A percentile compares a stretch with the other conserved stretches of the same genome.
Conservation (phyloP, 2,797 vertebrate genomes). For the Takifugu ocellatus region DNA sequence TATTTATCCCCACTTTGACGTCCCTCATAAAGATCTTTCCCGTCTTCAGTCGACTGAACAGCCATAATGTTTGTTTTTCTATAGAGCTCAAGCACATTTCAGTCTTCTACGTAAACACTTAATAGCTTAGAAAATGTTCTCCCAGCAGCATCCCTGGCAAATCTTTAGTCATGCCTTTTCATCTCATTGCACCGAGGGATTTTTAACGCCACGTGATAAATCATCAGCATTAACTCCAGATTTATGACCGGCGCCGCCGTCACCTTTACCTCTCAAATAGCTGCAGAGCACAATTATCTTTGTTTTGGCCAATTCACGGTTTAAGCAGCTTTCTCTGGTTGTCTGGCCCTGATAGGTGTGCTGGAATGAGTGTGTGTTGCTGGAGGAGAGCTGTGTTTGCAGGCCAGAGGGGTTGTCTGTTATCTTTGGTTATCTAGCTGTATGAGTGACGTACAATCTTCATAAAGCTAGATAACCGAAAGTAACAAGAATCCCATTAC, state of each 20-base stretch:
- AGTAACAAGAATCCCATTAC: constrained; percentile 93
- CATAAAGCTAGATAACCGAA: constrained; percentile 93
- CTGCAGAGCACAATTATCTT: constrained; percentile 30
- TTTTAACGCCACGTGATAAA: constrained; percentile 54
- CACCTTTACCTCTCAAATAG: constrained; percentile 38
- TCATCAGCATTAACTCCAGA: constrained; percentile 46
- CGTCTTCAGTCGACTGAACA: constrained; percentile 48
- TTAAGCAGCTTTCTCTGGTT: constrained; percentile 40
- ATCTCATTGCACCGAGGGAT: constrained; percentile 55
- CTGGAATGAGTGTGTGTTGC: constrained; percentile 16
- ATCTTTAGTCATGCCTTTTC: constrained; percentile 66
- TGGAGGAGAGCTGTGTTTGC: constrained; percentile 23
- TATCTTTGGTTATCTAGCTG: constrained; percentile 98
- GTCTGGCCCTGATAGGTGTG: constrained; percentile 45
- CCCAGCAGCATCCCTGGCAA: constrained; percentile 50
- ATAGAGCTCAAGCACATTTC: constrained; percentile 49
- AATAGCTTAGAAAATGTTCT: constrained; percentile 66
- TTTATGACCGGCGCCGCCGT: constrained; percentile 43
- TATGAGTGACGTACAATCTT: constrained; percentile 94
- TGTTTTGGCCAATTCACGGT: constrained; percentile 37
- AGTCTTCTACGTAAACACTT: constrained; percentile 51
- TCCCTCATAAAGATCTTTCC: constrained; percentile 51
- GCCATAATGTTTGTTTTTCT: constrained; percentile 46
- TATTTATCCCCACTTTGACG: constrained; percentile 27
- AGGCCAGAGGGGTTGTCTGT: constrained; percentile 86